Evolutionary conservation across 2,888 invertebrate species (phyloP).

Genomic region (Drosophila parthenogenetica): DNA sequence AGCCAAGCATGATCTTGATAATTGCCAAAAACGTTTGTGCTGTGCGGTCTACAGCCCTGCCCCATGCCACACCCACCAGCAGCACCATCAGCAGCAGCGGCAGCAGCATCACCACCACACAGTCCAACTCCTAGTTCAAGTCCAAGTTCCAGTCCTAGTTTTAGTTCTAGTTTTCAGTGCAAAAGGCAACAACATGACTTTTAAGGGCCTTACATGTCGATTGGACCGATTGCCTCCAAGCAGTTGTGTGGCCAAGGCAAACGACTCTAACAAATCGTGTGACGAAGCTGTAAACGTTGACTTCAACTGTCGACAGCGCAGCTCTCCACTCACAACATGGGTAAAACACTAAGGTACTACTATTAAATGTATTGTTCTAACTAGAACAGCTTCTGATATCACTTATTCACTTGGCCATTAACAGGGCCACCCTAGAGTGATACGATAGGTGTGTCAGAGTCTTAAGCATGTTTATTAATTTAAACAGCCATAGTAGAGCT

Average conservation of each 20-base stretch:
- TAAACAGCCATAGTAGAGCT: too few species aligned
- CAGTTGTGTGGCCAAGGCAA: constrained; percentile 54
- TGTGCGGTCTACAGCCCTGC: constrained; percentile 53
- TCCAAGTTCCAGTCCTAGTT: background rate
- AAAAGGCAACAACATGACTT: constrained; percentile 64
- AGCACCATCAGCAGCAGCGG: background rate
- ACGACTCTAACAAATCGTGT: constrained; percentile 59
- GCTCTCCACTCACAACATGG: constrained; percentile 3
- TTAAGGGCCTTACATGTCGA: constrained; percentile 81
- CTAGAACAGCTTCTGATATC: too few species aligned
- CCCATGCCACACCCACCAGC: constrained; percentile 61
- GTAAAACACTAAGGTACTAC: too few species aligned
- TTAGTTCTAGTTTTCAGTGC: background rate
- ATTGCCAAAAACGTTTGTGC: constrained; percentile 74
- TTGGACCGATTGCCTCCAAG: constrained; percentile 61
- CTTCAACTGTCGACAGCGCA: constrained; percentile 28
- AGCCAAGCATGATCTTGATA: constrained; percentile 73
- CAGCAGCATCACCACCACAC: background rate
- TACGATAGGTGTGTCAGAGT: too few species aligned
- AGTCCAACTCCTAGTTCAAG: background rate
- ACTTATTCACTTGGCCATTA: too few species aligned
- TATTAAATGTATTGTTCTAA: too few species aligned
- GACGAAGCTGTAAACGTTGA: constrained; percentile 59
- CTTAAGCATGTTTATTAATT: too few species aligned
- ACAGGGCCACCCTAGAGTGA: too few species aligned